These are phyloP conservation scores for Conopomorpha cramerella DNA, from an alignment of 1,140 invertebrate genomes.

Conservation along the genomic window DNA sequence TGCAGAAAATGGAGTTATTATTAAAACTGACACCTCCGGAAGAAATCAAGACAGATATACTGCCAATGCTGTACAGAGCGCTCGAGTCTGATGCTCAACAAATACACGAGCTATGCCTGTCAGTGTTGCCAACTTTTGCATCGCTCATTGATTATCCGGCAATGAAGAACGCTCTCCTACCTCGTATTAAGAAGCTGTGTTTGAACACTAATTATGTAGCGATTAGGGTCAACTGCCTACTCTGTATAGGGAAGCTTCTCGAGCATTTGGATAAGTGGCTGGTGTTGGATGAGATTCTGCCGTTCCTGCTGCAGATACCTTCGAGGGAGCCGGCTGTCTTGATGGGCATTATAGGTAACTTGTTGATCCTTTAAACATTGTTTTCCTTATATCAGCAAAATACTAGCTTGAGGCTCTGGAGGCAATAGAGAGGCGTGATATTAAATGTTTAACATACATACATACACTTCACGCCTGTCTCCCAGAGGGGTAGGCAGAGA, in stretches of 20 bases:
- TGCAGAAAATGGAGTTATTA: conserved; percentile 94
- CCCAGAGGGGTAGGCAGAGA: no score
- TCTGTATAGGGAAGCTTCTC: conserved; percentile 92
- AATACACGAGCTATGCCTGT: conserved; percentile 90
- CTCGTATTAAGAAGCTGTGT: conserved; percentile 91
- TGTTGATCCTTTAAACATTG: no score
- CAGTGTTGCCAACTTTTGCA: conserved; percentile 89
- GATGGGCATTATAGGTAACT: conserved; percentile 91
- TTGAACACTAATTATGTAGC: conserved; percentile 79
- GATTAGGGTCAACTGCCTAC: conserved; percentile 89
- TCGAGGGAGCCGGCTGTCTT: conserved; percentile 93
- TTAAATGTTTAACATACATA: no score
- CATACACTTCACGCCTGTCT: no score
- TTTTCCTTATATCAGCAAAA: no score
- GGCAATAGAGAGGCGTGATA: no score
- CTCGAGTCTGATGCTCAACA: conserved; percentile 90
- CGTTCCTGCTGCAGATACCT: conserved; percentile 90
- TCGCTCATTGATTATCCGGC: conserved; percentile 89
- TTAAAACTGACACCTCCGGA: conserved; percentile 87
- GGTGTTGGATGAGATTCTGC: conserved; percentile 93
- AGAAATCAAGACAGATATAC: conserved; percentile 86
- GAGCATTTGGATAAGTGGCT: conserved; percentile 96
- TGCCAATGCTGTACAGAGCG: conserved; percentile 90
- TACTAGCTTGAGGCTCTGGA: no score
- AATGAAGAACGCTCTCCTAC: conserved; percentile 92